Base-by-base conservation (phyloP, 2,888 invertebrate species). In the Gastrophysa polygoni region DNA sequence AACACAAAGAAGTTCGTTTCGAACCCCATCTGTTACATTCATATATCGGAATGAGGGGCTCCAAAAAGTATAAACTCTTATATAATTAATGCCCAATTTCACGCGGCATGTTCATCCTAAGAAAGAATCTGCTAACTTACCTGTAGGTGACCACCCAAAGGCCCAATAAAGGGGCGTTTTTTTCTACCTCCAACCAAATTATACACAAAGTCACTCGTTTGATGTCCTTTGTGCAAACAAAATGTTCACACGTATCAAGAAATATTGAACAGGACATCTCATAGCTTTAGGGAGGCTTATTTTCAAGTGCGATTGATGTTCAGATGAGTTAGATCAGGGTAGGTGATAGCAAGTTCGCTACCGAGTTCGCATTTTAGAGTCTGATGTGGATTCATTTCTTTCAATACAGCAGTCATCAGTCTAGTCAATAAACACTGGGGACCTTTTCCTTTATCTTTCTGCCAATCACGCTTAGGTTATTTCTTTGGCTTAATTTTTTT, bases 61-160 rank as follows among this genome's bases (percentile, higher is more conserved):
- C 34, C 57, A 62, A 61, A 69, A 57, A 60, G 62, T 60, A 59
- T 56, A 63, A 67, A 69, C 64, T 66, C 66, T 66, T 60, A 69
- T 38, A 38, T 71, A 71, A 73, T 73, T 71, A 72, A 72, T 70
- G 72, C 66, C 67, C 68, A 71, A 73, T 72, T 73, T 72, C 71
- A 71, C 67, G 70, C 70, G 70, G 69, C 68, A 63, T 62, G 66
- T 64, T 59, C 61, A 66, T 3, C 51, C 32, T 28, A 50, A 56
- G 57, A 59, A 59, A 61, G 57, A 54, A 57, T 34, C 17, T 43
- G 44, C 38, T 43, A 54, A 54, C 64, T 55, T 63, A 63, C 61
- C 61, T 64, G 68, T 61, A 67, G 63, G 65, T 70, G 71, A 67
- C 71, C 71, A 71, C 71, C 71, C 71, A 71, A 69, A 69, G 60